Evolutionary conservation across 2,888 invertebrate genomes (phyloP).

Genomic region (Beris chalybata): DNA sequence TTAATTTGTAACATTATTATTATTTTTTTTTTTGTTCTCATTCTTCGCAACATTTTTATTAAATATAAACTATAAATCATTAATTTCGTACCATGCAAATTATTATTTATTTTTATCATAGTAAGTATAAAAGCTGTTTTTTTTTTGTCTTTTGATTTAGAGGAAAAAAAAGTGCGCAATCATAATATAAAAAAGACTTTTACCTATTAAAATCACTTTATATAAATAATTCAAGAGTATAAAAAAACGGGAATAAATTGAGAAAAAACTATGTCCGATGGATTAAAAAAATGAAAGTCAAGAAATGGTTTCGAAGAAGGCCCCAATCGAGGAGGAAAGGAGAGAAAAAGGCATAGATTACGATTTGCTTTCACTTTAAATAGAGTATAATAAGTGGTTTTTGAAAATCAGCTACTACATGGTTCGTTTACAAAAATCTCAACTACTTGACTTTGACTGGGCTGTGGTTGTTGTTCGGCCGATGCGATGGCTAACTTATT

Average conservation of each 20-base stretch:
- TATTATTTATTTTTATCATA: constrained; percentile 15
- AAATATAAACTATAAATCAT: constrained; percentile 17
- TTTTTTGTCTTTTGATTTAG: constrained; percentile 13
- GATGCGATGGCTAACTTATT: constrained; percentile 50
- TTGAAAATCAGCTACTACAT: constrained; percentile 45
- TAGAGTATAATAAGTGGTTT: constrained; percentile 8
- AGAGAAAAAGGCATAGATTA: too few relatives aligned
- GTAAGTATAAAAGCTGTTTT: constrained; percentile 16
- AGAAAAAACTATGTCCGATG: too few relatives aligned
- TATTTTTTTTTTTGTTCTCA: constrained; percentile 4
- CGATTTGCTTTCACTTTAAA: constrained; percentile 14
- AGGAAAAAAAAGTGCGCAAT: constrained; percentile 9
- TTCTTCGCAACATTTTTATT: constrained; percentile 9
- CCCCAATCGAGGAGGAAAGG: too few relatives aligned
- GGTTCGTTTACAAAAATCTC: constrained; percentile 44
- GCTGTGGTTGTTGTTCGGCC: constrained; percentile 4
- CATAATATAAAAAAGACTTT: constrained; percentile 6
- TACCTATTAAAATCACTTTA: constrained; percentile 22
- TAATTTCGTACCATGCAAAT: constrained; percentile 19
- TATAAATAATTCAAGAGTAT: constrained; percentile 1
- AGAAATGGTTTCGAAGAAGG: too few relatives aligned
- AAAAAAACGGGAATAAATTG: too few relatives aligned
- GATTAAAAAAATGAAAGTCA: too few relatives aligned
- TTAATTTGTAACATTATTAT: constrained; percentile 4
- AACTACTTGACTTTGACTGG: constrained; percentile 33